Evolutionary conservation across 1,140 invertebrate genomes (phyloP), one percentile per base, ranked within the genome.

Genomic region (Brachionus plicatilis): DNA sequence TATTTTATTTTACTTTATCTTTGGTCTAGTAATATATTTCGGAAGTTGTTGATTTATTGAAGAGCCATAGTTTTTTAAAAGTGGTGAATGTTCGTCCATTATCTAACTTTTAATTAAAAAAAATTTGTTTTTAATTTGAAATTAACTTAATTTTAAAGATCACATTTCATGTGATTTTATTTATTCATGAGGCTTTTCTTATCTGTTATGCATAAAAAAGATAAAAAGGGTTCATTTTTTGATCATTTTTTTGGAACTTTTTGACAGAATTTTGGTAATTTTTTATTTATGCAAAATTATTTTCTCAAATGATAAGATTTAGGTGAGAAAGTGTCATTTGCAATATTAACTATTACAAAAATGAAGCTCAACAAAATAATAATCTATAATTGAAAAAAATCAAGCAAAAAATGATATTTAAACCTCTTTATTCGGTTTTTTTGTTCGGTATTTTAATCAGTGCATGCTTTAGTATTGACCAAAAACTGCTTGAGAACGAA

Each of bases 281-380:
- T 60, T 60, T 20, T 60, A 20, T 9, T 60, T 9, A 60, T 60
- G 53, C n/a, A 20, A 60, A 60, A 60, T 60, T 60, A 20, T 8
- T 8, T 20, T 60, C 5, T 4, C 20, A 20, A 60, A 20, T 20
- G 53, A 60, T 60, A 60, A 60, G 53, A 60, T 60, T 60, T 60
- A 60, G 53, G 53, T 68, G 66, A 68, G 68, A 72, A 72, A 45
- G 45, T 72, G 68, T 41, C 68, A 72, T 72, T 72, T 72, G 68
- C 17, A 17, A 45, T 9, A 17, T 20, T 72, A 7, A 17, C 9
- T 37, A 20, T 43, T 72, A 72, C 37, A 72, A 72, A 72, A 41
- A 43, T 11, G 8, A 17, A 41, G 33, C 11, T 68, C 27, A 14
- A 33, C 12, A 68, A 68, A 33, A 68, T 33, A 68, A 68, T 68